Evolutionary conservation across 2,888 invertebrate species (phyloP).

Genomic region (Priocnemis perturbator): DNA sequence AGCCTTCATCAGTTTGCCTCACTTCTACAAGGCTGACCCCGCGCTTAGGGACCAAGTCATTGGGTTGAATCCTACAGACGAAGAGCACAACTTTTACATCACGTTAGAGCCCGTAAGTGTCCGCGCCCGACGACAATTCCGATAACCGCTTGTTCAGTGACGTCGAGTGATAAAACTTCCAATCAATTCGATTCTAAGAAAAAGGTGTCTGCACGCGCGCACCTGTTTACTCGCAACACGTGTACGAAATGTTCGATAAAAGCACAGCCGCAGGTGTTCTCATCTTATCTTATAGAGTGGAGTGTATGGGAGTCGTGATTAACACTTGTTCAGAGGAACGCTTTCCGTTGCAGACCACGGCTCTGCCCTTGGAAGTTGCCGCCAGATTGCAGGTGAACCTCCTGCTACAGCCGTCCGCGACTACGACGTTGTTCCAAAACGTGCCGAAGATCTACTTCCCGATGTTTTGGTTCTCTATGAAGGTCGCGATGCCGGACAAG

Average conservation of each 20-base stretch:
- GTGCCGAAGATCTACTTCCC: conserved; percentile 85
- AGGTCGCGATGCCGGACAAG: conserved; percentile 79
- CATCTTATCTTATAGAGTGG: neutral
- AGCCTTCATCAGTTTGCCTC: conserved; percentile 89
- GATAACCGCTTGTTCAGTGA: neutral
- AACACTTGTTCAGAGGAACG: neutral
- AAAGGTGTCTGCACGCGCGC: neutral
- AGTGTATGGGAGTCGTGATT: neutral
- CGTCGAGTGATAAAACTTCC: neutral
- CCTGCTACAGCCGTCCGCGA: conserved; percentile 80
- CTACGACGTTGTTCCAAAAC: conserved; percentile 83
- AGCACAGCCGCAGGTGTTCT: too few species aligned
- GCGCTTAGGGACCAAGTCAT: conserved; percentile 80
- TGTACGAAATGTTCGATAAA: too few species aligned
- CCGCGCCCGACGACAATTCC: neutral
- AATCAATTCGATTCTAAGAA: too few species aligned
- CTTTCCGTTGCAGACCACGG: conserved; percentile 78
- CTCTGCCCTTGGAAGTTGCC: conserved; percentile 85
- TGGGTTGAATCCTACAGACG: conserved; percentile 83
- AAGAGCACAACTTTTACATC: conserved; percentile 86
- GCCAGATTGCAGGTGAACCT: conserved; percentile 89
- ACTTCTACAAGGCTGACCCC: conserved; percentile 87
- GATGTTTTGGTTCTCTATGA: conserved; percentile 87
- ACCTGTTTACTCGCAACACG: neutral
- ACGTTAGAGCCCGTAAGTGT: conserved; percentile 83